Base-by-base conservation (phyloP, 2,888 invertebrate species). In the Plemyria rubiginata region DNA sequence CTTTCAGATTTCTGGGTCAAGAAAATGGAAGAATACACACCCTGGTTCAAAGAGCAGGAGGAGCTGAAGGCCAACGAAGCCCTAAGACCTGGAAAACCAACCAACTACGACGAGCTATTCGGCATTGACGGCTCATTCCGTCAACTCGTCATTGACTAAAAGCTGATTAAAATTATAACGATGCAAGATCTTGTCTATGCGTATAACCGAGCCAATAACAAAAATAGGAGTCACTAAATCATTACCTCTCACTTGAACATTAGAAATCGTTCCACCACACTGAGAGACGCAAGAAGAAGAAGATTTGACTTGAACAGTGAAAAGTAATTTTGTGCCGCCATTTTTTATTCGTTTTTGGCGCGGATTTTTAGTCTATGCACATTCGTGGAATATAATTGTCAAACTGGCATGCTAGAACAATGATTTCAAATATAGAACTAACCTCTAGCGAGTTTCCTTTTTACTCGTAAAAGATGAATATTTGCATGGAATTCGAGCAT, bases 61-160 rank as follows among this genome's bases (percentile, higher is more conserved):
- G 93, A 93, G 46, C 86, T 96, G 36, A 97, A 96, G 81, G 95
- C 97, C 12, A 96, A 97, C 73, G 97, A 97, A 82, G 88, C 95
- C 0, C 94, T 96, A 65, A 94, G 98, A 79, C 96, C 96, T 0
- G 97, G 97, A 46, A 96, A 96, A 81, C 97, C 97, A 66, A 97
- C 96, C 80, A 97, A 97, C 72, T 95, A 96, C 71, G 97, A 97
- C 71, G 97, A 97, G 78, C 93, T 97, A 4, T 97, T 98, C 77
- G 97, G 97, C n/a, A 94, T 97, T 77, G 97, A 97, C 76, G 97
- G 97, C 45, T 97, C 97, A 52, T 97, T 97, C 93, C 95, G 97
- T 77, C 96, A 97, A 85, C 90, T 98, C 62, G 94, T 95, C 75
- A 97, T 98, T 77, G 97, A 97, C 92, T 97, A 85, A 74, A 55